These are phyloP conservation scores for Erynnis tages DNA, from an alignment of 2,888 invertebrate species.

Conservation along the genomic window DNA sequence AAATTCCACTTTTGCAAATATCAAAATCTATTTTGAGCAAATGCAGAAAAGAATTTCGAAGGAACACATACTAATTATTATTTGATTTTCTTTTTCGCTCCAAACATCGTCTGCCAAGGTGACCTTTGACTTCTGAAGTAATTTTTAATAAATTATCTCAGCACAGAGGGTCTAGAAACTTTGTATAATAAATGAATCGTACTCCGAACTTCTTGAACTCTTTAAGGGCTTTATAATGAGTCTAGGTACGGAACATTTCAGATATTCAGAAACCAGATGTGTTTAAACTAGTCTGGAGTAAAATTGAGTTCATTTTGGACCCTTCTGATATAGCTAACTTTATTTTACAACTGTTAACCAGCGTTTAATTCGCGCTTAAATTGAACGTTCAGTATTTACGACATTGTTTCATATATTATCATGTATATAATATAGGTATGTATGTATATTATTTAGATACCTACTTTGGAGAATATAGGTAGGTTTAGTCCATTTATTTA, in stretches of 20 bases:
- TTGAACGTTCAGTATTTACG: no score
- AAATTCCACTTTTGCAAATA: no score
- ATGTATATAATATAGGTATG: no score
- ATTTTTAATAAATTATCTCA: conserved; percentile 19
- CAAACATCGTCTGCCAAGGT: conserved; percentile 8
- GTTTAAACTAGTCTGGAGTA: not conserved
- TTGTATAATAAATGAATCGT: conserved; percentile 6
- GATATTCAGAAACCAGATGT: not conserved
- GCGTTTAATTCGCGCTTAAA: no score
- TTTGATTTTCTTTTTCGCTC: not conserved
- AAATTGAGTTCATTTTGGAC: no score
- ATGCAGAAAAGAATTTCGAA: not conserved
- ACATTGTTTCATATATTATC: no score
- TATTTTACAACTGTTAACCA: no score
- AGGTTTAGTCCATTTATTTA: no score
- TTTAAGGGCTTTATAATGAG: not conserved
- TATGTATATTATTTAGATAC: no score
- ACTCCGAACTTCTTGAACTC: not conserved
- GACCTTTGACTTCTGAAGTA: conserved; percentile 4
- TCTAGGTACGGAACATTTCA: no score
- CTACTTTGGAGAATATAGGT: no score
- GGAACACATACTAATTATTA: conserved; percentile 2
- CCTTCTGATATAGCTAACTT: no score
- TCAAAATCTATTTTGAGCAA: conserved; percentile 6
- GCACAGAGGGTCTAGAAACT: not conserved